phyloP scores from a whole-genome alignment of 37 sponge, comb jelly and placozoan species.

The Spongilla lacustris region DNA sequence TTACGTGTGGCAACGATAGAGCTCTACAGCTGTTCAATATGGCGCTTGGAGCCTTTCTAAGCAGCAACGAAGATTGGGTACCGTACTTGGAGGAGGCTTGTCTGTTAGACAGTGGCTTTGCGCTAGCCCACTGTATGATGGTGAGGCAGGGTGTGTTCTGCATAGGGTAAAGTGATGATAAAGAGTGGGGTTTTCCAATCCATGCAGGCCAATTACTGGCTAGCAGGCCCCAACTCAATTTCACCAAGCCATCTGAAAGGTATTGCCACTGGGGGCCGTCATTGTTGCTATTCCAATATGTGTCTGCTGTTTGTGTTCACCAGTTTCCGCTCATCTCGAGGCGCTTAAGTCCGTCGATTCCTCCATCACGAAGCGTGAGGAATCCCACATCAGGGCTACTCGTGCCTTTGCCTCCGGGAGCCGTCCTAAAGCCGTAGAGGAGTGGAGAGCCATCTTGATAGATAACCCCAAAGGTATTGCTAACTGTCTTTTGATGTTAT shows the following conservation, averaged over 20 bases:
- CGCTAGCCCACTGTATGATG: slow-evolving; percentile 53
- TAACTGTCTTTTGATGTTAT: too few relatives aligned
- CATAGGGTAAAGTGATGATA: neutral
- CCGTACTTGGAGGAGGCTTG: slow-evolving; percentile 25
- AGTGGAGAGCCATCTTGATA: slow-evolving; percentile 32
- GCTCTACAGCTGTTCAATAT: slow-evolving; percentile 48
- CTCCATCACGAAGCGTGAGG: slow-evolving; percentile 40
- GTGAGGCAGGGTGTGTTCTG: neutral
- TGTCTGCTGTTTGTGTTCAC: neutral
- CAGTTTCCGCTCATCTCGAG: slow-evolving; percentile 12
- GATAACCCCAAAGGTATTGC: slow-evolving; percentile 64
- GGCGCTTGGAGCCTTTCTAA: slow-evolving; percentile 28
- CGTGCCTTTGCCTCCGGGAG: slow-evolving; percentile 50
- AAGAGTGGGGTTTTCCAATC: neutral
- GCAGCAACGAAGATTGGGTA: slow-evolving; percentile 10
- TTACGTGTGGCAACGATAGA: slow-evolving; percentile 40
- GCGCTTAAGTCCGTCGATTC: slow-evolving; percentile 16
- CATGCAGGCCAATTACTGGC: neutral
- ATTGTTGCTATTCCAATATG: neutral
- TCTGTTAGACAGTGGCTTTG: slow-evolving; percentile 29
- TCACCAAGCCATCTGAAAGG: neutral
- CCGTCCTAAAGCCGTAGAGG: slow-evolving; percentile 23
- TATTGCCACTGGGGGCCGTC: neutral
- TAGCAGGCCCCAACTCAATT: neutral
- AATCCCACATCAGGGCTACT: slow-evolving; percentile 24